Conservation (phyloP, 2,113 vertebrate genomes). For the Smithornis capensis region DNA sequence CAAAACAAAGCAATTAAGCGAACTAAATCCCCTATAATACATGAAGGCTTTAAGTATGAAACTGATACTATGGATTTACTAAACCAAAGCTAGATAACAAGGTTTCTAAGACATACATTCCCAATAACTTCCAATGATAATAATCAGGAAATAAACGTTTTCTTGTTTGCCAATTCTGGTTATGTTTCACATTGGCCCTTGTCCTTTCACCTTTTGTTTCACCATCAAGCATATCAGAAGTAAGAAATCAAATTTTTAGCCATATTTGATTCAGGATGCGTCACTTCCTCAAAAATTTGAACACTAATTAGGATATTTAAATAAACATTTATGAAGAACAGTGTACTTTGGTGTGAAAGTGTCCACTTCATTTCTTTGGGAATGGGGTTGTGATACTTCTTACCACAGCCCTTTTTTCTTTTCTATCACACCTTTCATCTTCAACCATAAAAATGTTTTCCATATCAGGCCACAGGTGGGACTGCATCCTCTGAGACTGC, state of each 20-base stretch:
- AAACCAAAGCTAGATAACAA: background rate
- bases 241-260: background rate
- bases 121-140: background rate
- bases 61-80: background rate
- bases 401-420: background rate
- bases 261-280: background rate
- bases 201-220: background rate
- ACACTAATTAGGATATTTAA: background rate
- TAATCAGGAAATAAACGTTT: background rate
- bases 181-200: accelerated
- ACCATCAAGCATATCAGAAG: accelerated
- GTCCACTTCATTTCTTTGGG: background rate
- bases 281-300: background rate
- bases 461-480: background rate
- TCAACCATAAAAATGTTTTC: background rate
- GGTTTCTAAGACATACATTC: background rate
- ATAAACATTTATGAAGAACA: background rate
- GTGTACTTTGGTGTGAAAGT: accelerated
- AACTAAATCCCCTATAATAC: background rate
- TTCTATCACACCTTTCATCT: background rate
- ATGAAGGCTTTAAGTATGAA: background rate
- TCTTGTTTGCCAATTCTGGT: background rate
- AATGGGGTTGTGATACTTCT: background rate
- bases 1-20: background rate
- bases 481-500: background rate